A percentile compares a stretch with the other conserved stretches of the same genome.
Evolutionary conservation across 1,140 invertebrate species (phyloP).

Genomic region (Luehdorfia chinensis): DNA sequence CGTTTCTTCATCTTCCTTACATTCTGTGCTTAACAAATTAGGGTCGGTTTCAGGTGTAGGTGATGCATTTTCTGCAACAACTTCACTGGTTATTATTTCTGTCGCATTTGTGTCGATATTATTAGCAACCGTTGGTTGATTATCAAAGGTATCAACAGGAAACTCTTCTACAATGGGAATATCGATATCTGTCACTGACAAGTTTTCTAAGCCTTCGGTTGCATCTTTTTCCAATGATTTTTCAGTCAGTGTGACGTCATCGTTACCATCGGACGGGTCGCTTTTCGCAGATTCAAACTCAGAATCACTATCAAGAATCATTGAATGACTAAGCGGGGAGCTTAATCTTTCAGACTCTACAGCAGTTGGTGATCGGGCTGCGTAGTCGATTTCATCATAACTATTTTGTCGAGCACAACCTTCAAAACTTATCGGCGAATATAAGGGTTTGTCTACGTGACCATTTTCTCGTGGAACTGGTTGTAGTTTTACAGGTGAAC

Average conservation of each 20-base stretch:
- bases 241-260: conserved; percentile 39
- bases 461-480: conserved; percentile 68
- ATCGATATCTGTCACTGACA: conserved; percentile 53
- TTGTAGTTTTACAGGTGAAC: conserved; percentile 64
- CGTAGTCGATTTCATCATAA: conserved; percentile 57
- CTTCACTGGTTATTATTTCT: conserved; percentile 54
- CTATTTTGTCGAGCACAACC: conserved; percentile 69
- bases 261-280: conserved; percentile 49
- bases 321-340: conserved; percentile 31
- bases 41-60: conserved; percentile 51
- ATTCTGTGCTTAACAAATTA: conserved; percentile 42
- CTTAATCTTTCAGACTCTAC: conserved; percentile 37
- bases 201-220: conserved; percentile 44
- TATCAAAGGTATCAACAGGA: conserved; percentile 24
- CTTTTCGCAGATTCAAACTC: conserved; percentile 71
- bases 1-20: conserved; percentile 41
- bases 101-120: conserved; percentile 25
- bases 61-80: conserved; percentile 48
- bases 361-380: conserved; percentile 19
- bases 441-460: conserved; percentile 64
- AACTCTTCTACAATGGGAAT: conserved; percentile 35
- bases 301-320: conserved; percentile 57
- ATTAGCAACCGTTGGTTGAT: conserved; percentile 10
- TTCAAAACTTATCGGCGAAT: conserved; percentile 74
- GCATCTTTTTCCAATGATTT: conserved; percentile 38